phyloP scores from a whole-genome alignment of 2,888 invertebrate genomes.

The Parasteatoda lunata region DNA sequence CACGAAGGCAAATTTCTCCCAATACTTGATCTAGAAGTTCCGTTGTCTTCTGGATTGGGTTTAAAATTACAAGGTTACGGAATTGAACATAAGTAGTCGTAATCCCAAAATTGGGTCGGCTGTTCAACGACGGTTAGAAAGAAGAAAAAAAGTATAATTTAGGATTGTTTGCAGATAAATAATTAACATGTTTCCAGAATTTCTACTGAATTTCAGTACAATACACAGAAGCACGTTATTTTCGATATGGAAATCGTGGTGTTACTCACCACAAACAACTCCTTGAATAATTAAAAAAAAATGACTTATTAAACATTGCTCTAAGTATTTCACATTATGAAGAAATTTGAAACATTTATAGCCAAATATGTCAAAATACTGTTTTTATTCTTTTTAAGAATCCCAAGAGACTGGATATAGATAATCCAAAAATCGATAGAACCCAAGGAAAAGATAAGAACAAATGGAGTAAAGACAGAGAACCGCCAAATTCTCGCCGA shows the following conservation, averaged over 20 bases:
- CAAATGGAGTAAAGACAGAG: background rate
- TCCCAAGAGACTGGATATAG: slow-evolving; percentile 2
- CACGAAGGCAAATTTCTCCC: no score
- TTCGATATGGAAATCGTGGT: background rate
- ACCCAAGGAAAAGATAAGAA: background rate
- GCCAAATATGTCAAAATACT: background rate
- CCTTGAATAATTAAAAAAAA: background rate
- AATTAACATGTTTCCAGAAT: no score
- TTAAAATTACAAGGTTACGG: no score
- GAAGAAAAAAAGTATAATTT: no score
- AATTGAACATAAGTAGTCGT: no score
- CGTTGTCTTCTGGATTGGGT: no score
- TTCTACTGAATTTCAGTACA: no score
- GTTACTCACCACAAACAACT: background rate
- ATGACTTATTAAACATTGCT: background rate
- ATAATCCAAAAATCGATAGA: slow-evolving; percentile 7
- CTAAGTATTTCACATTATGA: background rate
- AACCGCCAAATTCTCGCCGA: background rate
- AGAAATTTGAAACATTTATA: background rate
- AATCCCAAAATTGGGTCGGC: no score
- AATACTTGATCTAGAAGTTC: no score
- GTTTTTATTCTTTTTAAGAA: slow-evolving; percentile 8
- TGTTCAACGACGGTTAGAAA: no score
- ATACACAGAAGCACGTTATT: no score
- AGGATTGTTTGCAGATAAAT: no score